phyloP scores from a whole-genome alignment of 2,888 invertebrate species.

The Heliconius charithonia region DNA sequence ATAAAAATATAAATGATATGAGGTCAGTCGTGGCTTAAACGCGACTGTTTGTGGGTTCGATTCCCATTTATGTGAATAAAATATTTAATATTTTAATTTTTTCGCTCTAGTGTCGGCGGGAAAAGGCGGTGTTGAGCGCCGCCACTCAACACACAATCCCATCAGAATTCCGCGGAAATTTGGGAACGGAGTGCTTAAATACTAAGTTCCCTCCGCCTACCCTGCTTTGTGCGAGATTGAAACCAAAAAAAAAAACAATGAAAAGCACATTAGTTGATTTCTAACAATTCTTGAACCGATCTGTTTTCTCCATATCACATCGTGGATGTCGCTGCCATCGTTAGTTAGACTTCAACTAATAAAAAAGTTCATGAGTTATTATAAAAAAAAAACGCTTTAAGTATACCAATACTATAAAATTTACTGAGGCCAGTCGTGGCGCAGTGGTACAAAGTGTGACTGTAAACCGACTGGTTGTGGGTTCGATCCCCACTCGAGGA shows the following conservation, averaged over 20 bases:
- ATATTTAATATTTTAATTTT: background rate
- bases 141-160: background rate
- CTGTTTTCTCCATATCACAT: background rate
- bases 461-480: no score
- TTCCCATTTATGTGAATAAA: background rate
- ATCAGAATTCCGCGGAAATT: background rate
- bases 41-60: background rate
- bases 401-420: no score
- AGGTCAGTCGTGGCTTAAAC: background rate
- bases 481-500: no score
- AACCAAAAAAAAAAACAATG: no score
- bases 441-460: no score
- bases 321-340: background rate
- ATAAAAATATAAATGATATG: background rate
- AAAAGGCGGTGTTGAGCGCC: background rate
- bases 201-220: background rate
- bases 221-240: background rate
- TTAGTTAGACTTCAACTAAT: background rate
- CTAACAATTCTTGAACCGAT: background rate
- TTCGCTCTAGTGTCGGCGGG: background rate
- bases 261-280: background rate
- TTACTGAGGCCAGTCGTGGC: no score
- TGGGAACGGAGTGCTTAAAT: background rate
- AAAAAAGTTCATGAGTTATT: background rate
- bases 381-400: background rate